phyloP scores from a whole-genome alignment of 2,797 vertebrate species.

The Neosilurus mollespiculum region DNA sequence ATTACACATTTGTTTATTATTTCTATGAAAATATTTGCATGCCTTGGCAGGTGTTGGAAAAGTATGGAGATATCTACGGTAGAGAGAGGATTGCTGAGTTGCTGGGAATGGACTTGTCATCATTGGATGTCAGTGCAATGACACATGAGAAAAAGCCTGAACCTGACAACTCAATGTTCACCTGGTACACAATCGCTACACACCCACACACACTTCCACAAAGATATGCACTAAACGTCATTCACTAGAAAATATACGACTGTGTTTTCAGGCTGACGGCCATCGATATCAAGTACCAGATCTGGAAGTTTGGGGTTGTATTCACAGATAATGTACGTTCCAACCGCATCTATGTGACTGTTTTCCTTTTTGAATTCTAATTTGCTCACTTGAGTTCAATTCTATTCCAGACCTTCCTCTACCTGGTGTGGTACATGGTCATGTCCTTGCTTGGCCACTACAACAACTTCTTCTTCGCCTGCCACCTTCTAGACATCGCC shows the following conservation, averaged over 20 bases:
- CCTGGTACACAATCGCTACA: slow-evolving; percentile 71
- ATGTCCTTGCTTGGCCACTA: slow-evolving; percentile 94
- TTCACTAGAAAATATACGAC: background rate
- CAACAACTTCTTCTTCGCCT: slow-evolving; percentile 95
- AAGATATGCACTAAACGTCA: background rate
- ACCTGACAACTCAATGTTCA: slow-evolving; percentile 82
- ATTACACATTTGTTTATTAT: background rate
- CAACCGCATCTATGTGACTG: background rate
- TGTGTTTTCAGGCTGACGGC: slow-evolving; percentile 78
- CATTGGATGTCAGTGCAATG: slow-evolving; percentile 86
- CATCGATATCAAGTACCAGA: slow-evolving; percentile 93
- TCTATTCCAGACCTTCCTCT: slow-evolving; percentile 84
- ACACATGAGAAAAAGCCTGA: slow-evolving; percentile 81
- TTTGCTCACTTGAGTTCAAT: background rate
- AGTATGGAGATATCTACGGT: slow-evolving; percentile 94
- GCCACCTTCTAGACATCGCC: slow-evolving; percentile 90
- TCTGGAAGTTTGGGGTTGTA: slow-evolving; percentile 94
- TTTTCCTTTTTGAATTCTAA: background rate
- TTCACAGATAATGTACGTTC: slow-evolving; percentile 91
- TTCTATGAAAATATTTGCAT: background rate
- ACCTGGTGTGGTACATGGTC: slow-evolving; percentile 89
- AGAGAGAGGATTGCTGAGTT: slow-evolving; percentile 90
- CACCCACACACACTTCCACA: background rate
- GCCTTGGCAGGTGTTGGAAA: slow-evolving; percentile 82
- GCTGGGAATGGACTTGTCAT: slow-evolving; percentile 89